Percentiles rank a stretch among this genome's conserved stretches.
Evolutionary conservation across 2,797 vertebrate genomes (phyloP).

Genomic region (Lepidocolaptes lacrymiger): DNA sequence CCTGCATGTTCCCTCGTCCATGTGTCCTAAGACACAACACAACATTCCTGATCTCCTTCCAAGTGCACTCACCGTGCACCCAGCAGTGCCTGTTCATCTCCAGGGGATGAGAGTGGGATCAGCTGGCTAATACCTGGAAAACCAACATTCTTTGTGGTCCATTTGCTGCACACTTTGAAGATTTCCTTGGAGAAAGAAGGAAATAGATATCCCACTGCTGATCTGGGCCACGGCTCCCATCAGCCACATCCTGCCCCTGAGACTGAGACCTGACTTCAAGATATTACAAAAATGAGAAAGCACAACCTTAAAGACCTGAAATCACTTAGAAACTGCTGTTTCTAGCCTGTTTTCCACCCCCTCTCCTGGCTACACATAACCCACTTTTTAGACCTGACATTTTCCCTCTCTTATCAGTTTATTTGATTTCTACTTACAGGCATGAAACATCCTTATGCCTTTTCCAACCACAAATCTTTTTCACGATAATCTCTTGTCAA

Average conservation of each 20-base stretch:
- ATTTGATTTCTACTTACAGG: background rate
- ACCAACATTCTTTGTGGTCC: background rate
- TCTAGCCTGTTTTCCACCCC: background rate
- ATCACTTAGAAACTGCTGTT: background rate
- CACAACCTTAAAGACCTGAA: background rate
- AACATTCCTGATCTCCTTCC: background rate
- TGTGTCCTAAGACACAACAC: background rate
- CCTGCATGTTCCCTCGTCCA: rapidly evolving
- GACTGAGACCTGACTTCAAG: background rate
- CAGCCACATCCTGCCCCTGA: background rate
- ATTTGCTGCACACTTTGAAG: background rate
- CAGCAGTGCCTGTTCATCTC: background rate
- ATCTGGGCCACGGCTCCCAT: rapidly evolving
- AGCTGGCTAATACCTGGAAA: background rate
- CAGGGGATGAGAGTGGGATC: background rate
- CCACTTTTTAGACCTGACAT: background rate
- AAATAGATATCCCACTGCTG: background rate
- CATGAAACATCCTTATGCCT: background rate
- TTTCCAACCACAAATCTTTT: background rate
- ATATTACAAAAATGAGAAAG: background rate
- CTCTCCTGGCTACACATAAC: background rate
- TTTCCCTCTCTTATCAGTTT: background rate
- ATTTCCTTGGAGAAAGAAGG: background rate
- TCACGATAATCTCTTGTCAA: background rate
- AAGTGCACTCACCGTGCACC: too few relatives aligned